These are phyloP conservation scores for Anolis apletophallus DNA, from an alignment of 2,797 vertebrate species.

Conservation along the genomic window DNA sequence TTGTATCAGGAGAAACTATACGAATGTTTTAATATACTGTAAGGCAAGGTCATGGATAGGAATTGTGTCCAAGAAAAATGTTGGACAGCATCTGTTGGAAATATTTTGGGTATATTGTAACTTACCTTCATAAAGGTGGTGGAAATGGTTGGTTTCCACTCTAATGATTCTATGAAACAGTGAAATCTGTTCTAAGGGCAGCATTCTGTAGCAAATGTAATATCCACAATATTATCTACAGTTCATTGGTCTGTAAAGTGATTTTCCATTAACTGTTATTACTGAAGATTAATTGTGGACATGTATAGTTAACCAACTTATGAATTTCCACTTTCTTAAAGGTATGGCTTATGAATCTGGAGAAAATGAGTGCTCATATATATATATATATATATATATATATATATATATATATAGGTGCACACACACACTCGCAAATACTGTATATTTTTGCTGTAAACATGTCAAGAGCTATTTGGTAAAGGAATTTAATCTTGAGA, in stretches of 20 bases:
- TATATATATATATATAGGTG: too few relatives aligned
- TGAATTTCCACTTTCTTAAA: conserved; percentile 22
- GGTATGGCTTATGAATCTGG: conserved; percentile 8
- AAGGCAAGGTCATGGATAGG: neutral
- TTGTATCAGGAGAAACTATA: neutral
- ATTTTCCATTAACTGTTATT: conserved; percentile 48
- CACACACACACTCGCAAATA: too few relatives aligned
- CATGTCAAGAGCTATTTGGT: neutral
- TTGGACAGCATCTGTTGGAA: conserved; percentile 1
- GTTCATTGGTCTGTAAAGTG: conserved; percentile 41
- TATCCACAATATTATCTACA: conserved; percentile 49
- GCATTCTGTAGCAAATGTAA: conserved; percentile 42
- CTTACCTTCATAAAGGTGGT: conserved; percentile 15
- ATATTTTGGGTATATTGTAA: conserved; percentile 17
- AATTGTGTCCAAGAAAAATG: neutral
- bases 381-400: too few relatives aligned
- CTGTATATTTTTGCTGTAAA: neutral
- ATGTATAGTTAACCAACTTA: conserved; percentile 34
- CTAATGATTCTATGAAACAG: conserved; percentile 31
- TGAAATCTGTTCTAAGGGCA: conserved; percentile 43
- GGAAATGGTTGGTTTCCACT: conserved; percentile 35
- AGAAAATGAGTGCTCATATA: neutral
- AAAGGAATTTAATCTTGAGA: neutral
- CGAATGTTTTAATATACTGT: neutral
- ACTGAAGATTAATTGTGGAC: conserved; percentile 45